Base-by-base conservation (phyloP, 2,888 invertebrate genomes). In the Hofmannophila pseudospretella region DNA sequence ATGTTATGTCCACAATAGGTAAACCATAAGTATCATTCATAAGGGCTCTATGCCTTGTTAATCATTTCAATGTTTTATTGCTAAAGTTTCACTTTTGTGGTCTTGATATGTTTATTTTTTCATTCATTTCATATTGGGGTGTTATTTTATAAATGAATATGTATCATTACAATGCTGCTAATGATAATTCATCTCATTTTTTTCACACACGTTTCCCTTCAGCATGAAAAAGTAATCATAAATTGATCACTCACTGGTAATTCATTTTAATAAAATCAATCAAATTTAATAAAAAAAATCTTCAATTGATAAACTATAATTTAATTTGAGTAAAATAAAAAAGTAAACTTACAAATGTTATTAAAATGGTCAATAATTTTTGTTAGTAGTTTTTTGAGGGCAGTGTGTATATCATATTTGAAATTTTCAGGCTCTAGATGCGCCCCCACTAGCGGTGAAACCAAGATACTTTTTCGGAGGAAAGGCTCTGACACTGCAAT, bases 401-500 rank as follows among this genome's bases (percentile, higher is more conserved):
- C 49, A 36, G 43, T 36, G 38, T 58, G 51, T 70, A 68, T 55
- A 69, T 58, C 42, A 52, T 51, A 39, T 33, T 43, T 45, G 56
- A 66, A 64, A 53, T 67, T 79, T 82, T 60, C 81, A 88, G 88
- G 68, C 67, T 58, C 57, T 86, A 59, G 80, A 85, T 53, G 78
- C 79, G n/a, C 67, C 73, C 25, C 67, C 71, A 39, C 62, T 84
- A 56, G 75, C 86, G 29, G 75, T 85, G 76, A 86, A 82, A 63
- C 87, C 79, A 69, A 77, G 73, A 57, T 84, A 89, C 67, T 79
- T 93, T 49, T 93, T 93, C 63, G 85, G 88, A 46, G 91, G 90
- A n/a, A 88, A 89, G 60, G 92, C 92, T 22, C 78, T 92, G 35
- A 89, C 88, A 4, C 85, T 94, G 38, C 88, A 89, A 49, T 90